Conservation (phyloP, 2,797 vertebrate species). For the Rhodeus uyekii region DNA sequence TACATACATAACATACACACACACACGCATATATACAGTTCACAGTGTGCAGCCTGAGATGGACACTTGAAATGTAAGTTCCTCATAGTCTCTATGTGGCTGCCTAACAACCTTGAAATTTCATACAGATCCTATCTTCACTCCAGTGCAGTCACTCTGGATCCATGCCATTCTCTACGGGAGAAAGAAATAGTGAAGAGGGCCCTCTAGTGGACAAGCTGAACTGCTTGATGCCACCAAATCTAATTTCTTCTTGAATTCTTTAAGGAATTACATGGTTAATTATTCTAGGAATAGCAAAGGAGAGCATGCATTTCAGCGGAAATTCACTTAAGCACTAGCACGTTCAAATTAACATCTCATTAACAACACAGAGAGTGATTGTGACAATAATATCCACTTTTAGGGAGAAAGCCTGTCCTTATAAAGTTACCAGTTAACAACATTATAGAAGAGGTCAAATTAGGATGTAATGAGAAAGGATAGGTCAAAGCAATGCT, state of each 20-base stretch:
- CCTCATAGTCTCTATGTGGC: slow-evolving; percentile 3
- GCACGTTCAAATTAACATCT: slow-evolving; percentile 45
- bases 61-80: not conserved
- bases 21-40: not conserved
- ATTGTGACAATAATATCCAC: slow-evolving; percentile 20
- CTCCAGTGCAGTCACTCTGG: not conserved
- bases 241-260: slow-evolving; percentile 49
- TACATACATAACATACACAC: not conserved
- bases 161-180: not conserved
- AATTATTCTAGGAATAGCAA: slow-evolving; percentile 18
- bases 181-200: slow-evolving; percentile 51
- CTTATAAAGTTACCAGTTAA: not conserved
- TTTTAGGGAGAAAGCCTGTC: not conserved
- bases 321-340: slow-evolving; percentile 48
- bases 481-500: too few relatives aligned
- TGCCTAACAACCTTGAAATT: slow-evolving; percentile 34
- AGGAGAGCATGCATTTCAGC: not conserved
- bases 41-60: not conserved
- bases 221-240: slow-evolving; percentile 27
- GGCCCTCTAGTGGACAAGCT: slow-evolving; percentile 72
- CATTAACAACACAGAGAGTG: slow-evolving; percentile 29
- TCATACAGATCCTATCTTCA: slow-evolving; percentile 14
- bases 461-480: not conserved
- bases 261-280: slow-evolving; percentile 45
- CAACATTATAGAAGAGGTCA: not conserved